phyloP scores from a whole-genome alignment of 2,888 invertebrate species.

The Caenorhabditis japonica region DNA sequence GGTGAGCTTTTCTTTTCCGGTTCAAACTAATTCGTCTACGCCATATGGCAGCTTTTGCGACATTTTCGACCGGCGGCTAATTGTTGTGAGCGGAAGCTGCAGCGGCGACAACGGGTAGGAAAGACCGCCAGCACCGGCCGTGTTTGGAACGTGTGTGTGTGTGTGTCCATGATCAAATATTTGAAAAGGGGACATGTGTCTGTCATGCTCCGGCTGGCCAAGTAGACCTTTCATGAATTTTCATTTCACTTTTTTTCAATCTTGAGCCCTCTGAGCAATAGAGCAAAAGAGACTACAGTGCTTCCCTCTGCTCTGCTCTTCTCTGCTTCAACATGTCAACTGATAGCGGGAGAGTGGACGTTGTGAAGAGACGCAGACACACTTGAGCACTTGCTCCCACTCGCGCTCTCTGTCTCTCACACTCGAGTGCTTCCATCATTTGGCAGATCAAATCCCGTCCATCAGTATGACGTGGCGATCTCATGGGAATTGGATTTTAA shows the following conservation, averaged over 20 bases:
- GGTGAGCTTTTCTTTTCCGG: slow-evolving; percentile 14
- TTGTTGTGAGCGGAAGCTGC: slow-evolving; percentile 48
- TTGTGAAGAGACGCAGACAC: slow-evolving; percentile 20
- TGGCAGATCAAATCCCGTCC: background rate
- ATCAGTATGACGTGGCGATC: background rate
- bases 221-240: background rate
- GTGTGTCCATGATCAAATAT: slow-evolving; percentile 47
- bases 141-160: slow-evolving; percentile 34
- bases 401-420: slow-evolving; percentile 16
- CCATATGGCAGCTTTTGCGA: slow-evolving; percentile 44
- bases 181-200: slow-evolving; percentile 41
- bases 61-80: slow-evolving; percentile 29
- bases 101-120: no score
- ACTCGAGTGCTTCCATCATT: background rate
- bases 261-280: slow-evolving; percentile 8
- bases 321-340: slow-evolving; percentile 41
- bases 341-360: slow-evolving; percentile 16
- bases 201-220: background rate
- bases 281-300: slow-evolving; percentile 47
- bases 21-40: slow-evolving; percentile 22
- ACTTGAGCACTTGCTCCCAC: slow-evolving; percentile 34
- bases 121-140: slow-evolving; percentile 21
- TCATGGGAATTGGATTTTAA: background rate
- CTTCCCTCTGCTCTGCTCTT: slow-evolving; percentile 32
- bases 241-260: slow-evolving; percentile 1